Conservation (phyloP, 92 coral and sea anemone species). For the Porites lobata region DNA sequence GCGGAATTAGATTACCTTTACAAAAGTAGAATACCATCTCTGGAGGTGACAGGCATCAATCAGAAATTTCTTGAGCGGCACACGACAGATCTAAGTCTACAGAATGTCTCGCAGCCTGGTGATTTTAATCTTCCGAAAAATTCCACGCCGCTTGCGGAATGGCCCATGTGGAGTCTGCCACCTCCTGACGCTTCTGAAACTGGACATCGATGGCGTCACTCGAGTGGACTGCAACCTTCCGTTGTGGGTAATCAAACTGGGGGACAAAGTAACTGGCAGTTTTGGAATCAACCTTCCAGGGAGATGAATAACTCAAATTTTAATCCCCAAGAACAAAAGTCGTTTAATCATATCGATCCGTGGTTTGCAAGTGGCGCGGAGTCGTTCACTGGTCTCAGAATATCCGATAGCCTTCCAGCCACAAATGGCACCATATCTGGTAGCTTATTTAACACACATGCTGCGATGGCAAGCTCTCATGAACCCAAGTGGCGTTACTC, state of each 20-base stretch:
- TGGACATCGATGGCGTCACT: neutral
- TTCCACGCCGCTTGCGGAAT: neutral
- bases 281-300: too few relatives aligned
- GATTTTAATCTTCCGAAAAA: neutral
- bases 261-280: neutral
- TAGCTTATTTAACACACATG: neutral
- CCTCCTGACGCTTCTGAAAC: neutral
- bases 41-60: constrained; percentile 22
- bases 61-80: constrained; percentile 28
- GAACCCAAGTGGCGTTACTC: neutral
- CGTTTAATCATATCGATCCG: neutral
- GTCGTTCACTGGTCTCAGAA: neutral
- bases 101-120: neutral
- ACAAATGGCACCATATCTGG: neutral
- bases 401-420: neutral
- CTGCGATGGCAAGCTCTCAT: neutral
- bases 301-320: too few relatives aligned
- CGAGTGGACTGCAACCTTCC: neutral
- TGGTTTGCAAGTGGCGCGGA: neutral
- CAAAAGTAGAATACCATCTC: neutral
- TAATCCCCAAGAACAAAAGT: too few relatives aligned
- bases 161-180: neutral
- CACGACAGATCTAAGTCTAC: constrained; percentile 32
- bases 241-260: neutral
- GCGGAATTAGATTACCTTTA: neutral